Base-by-base conservation (phyloP, 2,113 vertebrate species). In the Pelecanoides urinatrix region DNA sequence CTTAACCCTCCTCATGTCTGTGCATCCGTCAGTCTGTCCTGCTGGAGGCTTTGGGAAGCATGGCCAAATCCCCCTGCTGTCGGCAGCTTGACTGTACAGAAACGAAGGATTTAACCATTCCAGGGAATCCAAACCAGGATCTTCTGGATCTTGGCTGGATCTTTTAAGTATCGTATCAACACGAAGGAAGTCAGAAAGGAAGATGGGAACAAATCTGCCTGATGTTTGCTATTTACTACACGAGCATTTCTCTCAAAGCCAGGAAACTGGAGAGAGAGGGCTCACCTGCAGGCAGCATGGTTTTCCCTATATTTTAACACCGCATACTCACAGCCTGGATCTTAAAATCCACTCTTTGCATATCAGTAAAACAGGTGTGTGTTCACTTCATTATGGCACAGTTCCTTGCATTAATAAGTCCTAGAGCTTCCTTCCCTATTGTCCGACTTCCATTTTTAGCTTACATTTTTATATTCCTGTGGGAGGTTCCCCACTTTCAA, bases 381-480 rank as follows among this genome's bases (percentile, higher is more conserved):
- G 23, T 40, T 89, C 44, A 22, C 29, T 78, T 68, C 29, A 34
- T 63, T 71, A 25, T 1, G 0, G 32, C 32, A n/a, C 1, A 5
- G 34, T 47, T 84, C 36, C 65, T 61, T 61, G 17, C 19, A 27
- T 82, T 62, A 82, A 13, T 74, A 61, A 89, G 22, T 58, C 73
- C 74, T 72, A 68, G 76, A 72, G 3, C 73, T 79, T 79, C 65
- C 65, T 85, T 87, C 58, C 45, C 53, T 91, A 7, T 92, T 89
- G 73, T 81, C 80, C 91, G 76, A 81, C 36, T 74, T 81, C 83
- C 50, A 11, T 89, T 87, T 95, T 87, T 66, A 94, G 66, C 74
- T 84, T 58, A 59, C 45, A 58, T 79, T 90, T 94, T 82, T 58
- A 47, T 88, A 59, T 73, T 96, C 89, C 91, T 71, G 4, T 3